Base-by-base conservation (phyloP, 2,113 vertebrate species). In the Scalopus aquaticus region DNA sequence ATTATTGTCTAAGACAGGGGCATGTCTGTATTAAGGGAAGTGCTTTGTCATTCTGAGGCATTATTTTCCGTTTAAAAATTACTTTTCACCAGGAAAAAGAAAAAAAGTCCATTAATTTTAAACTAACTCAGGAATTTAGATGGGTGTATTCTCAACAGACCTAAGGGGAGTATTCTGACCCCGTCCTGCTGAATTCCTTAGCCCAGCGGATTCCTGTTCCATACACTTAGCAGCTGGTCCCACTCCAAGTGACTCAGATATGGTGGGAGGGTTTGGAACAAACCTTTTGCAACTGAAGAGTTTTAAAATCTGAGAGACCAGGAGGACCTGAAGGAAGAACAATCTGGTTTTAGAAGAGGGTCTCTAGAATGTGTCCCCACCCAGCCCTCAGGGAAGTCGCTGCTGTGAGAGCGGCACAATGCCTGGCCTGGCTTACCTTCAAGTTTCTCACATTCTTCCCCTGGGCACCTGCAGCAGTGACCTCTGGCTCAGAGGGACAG, bases 371-470 rank as follows among this genome's bases (percentile, higher is more conserved):
- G 24, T 39, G 62, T 24, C 26, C 73, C 39, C 30, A 30, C 16
- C 35, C 62, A 10, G 26, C 24, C 22, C 69, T 30, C 44, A 24
- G 16, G 32, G 42, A 65, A 19, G 56, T 12, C 0, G 0, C 10
- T 2, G 0, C 5, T 13, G 56, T 4, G 20, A 8, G 11, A 65
- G 20, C 37, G 39, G 54, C 54, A 70, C 7, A 70, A 24, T 37
- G 0, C 60, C 16, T 10, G 37, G 37, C 35, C 44, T 20, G 9
- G 3, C 3, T 7, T 9, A 22, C 3, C 28, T 19, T 4, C 6
- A 22, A 22, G 15, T 74, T 6, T 37, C 11, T 42, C 49, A 44
- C 8, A 15, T 10, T 20, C 30, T 15, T n/a, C 35, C 37, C 70
- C n/a, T 30, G 8, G 32, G 32, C 12, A 2, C 26, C 24, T n/a